Base-by-base conservation (phyloP, 64 coral and sea anemone species). In the Montipora sp. region DNA sequence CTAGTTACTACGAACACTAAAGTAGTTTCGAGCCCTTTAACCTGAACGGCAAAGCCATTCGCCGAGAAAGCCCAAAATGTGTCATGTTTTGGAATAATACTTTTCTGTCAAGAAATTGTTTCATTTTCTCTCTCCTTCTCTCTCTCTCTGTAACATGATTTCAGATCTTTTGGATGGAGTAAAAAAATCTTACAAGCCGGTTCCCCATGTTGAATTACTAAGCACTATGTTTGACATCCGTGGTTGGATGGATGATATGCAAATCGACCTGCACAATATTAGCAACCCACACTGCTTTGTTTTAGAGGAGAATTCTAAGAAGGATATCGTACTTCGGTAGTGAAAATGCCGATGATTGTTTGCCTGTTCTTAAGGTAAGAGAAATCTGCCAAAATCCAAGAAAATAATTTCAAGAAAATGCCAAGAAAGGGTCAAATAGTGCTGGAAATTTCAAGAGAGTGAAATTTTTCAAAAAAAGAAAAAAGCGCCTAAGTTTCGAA, bases 271-370 rank as follows among this genome's bases (percentile, higher is more conserved):
- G 16, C 86, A 88, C 22, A 87, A 74, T 14, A 87, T 87, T 10
- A 72, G 6, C 84, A 87, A 87, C 24, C 84, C 84, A 15, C 84
- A 88, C 20, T 55, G 46, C 23, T 88, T 88, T 76, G 86, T 75
- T 1, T 49, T 88, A 14, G 19, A 75, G 12, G 72, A 88, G 47
- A 73, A 23, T 58, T n/a, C 43, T 15, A 59, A 77, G 21, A 72
- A 72, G 0, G 48, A 88, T 59, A 15, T 88, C 68, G 84, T 88
- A 16, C 43, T 88, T 15, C 15, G 69, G 44, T 88, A 73, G 65
- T 43, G 21, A 51, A 18, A 75, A 88, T 27, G 3, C 86, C 45
- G 22, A 88, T 15, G 72, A 88, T 15, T 74, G 86, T 18, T 20
- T 88, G 5, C 20, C 53, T 14, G 65, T 88, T 74, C 51, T 88